phyloP scores from a whole-genome alignment of 2,888 invertebrate species.

The Pherbina coryleti region DNA sequence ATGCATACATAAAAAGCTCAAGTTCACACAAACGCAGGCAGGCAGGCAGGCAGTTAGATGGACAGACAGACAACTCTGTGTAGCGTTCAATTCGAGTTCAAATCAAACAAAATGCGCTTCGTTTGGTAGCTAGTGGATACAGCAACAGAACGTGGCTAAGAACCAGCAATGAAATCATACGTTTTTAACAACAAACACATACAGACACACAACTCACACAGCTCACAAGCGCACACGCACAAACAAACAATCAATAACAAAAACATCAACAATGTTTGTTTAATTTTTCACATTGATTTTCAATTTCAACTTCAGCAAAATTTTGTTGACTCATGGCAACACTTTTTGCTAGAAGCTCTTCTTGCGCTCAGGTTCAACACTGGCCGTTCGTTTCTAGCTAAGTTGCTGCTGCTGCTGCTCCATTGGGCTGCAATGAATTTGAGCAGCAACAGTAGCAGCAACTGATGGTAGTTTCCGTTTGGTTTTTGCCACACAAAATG shows the following conservation, averaged over 20 bases:
- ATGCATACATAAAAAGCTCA: not conserved
- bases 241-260: conserved; percentile 5
- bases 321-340: conserved; percentile 44
- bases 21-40: not conserved
- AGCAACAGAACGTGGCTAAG: not conserved
- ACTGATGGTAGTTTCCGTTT: not conserved
- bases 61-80: not conserved
- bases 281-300: conserved; percentile 49
- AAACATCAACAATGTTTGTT: conserved; percentile 41
- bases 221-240: not conserved
- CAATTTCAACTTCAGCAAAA: conserved; percentile 46
- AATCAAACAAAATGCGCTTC: conserved; percentile 15
- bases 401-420: too few relatives aligned
- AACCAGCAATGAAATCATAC: conserved; percentile 34
- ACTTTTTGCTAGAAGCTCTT: conserved; percentile 21
- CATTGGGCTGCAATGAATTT: not conserved
- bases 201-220: conserved; percentile 7
- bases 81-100: not conserved
- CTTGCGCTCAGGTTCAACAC: not conserved
- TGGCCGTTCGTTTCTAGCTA: not conserved
- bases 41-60: not conserved
- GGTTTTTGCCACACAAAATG: not conserved
- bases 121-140: not conserved
- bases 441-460: not conserved
- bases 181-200: conserved; percentile 10